Conservation (phyloP, 2,888 invertebrate genomes). For the Andrena marginata region DNA sequence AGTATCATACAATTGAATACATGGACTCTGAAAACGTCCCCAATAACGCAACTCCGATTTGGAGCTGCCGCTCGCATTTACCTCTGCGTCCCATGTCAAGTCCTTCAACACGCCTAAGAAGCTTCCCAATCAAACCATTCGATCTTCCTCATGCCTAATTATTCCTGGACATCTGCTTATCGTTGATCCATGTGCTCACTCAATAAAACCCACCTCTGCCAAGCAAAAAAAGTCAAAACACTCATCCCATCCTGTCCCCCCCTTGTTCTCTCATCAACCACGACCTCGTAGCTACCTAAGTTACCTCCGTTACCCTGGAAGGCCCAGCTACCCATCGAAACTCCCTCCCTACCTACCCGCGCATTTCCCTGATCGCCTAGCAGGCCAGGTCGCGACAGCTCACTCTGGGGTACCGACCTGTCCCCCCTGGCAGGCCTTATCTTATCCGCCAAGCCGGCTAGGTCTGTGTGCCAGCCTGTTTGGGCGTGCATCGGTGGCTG, state of each 20-base stretch:
- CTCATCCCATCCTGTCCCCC: neutral
- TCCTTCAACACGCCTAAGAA: too few species aligned
- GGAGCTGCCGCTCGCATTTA: too few species aligned
- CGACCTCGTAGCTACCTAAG: neutral
- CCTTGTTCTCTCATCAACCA: neutral
- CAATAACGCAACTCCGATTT: too few species aligned
- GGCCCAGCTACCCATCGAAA: neutral
- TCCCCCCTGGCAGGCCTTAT: constrained; percentile 22
- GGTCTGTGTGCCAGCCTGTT: constrained; percentile 9
- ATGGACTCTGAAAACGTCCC: too few species aligned
- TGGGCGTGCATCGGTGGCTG: constrained; percentile 25
- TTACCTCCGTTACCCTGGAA: neutral
- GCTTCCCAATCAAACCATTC: too few species aligned
- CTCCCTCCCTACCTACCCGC: neutral
- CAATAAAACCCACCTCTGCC: too few species aligned
- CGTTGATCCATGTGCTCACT: too few species aligned
- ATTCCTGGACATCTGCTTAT: too few species aligned
- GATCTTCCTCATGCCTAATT: too few species aligned
- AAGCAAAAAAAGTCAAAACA: too few species aligned
- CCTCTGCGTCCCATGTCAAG: too few species aligned
- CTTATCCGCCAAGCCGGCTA: constrained; percentile 34
- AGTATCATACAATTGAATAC: neutral
- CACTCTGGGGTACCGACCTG: neutral
- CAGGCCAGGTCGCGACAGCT: constrained; percentile 17
- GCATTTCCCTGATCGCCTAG: neutral